Percentiles rank a stretch among this genome's conserved stretches.
Conservation (phyloP, 1,140 invertebrate species). For the Lineus longissimus region DNA sequence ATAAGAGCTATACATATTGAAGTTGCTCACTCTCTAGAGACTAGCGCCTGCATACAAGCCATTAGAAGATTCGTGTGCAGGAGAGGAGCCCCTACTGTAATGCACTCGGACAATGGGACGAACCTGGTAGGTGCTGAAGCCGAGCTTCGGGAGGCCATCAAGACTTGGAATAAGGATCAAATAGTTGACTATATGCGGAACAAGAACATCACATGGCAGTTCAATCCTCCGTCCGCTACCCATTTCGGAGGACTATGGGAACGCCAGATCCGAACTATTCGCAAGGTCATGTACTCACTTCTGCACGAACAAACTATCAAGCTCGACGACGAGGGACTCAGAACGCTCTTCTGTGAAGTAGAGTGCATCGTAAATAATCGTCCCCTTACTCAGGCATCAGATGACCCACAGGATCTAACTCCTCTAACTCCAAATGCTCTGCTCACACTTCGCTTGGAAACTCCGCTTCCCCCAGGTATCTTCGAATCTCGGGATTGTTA, state of each 20-base stretch:
- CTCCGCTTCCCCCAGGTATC: conserved; percentile 6
- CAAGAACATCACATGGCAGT: background rate
- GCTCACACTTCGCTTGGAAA: background rate
- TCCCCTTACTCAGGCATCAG: conserved; percentile 5
- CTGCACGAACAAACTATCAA: no score
- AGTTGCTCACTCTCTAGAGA: background rate
- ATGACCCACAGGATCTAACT: conserved; percentile 3
- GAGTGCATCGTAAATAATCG: conserved; percentile 18
- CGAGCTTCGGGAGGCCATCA: background rate
- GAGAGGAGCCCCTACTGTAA: no score
- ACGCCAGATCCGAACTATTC: no score
- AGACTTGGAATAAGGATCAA: background rate
- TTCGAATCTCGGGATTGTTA: background rate
- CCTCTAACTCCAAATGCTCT: conserved; percentile 9
- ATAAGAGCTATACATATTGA: conserved; percentile 11
- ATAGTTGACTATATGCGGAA: background rate
- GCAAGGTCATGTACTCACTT: no score
- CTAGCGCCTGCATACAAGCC: conserved; percentile 7
- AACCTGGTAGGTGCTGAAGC: conserved; percentile 2
- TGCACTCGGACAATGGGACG: conserved; percentile 10
- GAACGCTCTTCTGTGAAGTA: conserved; percentile 20
- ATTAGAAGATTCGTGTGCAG: background rate
- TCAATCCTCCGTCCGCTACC: no score
- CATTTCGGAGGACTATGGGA: no score
- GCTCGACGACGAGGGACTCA: conserved; percentile 21